phyloP scores from a whole-genome alignment of 2,888 invertebrate genomes.

The Homarus gammarus region DNA sequence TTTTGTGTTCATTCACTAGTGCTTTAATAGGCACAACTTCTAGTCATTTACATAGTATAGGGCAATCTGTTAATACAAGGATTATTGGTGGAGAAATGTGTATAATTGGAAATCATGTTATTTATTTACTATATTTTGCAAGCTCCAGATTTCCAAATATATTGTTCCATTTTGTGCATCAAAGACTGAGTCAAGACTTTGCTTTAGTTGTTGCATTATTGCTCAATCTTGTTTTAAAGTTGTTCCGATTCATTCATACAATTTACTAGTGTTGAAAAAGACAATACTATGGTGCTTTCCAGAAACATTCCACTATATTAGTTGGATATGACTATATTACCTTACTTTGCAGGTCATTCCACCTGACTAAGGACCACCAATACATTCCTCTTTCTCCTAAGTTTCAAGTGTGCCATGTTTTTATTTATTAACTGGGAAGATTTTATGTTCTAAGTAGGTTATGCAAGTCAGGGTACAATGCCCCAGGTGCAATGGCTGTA shows the following conservation, averaged over 20 bases:
- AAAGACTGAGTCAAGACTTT: not conserved
- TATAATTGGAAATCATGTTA: not conserved
- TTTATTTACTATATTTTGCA: not conserved
- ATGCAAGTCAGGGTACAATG: not conserved
- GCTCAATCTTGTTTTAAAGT: slow-evolving; percentile 20
- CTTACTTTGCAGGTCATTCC: slow-evolving; percentile 15
- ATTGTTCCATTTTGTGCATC: not conserved
- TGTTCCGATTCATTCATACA: not conserved
- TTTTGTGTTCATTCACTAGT: slow-evolving; percentile 62
- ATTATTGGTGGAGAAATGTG: slow-evolving; percentile 15
- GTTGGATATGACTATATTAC: slow-evolving; percentile 22
- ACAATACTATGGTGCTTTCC: slow-evolving; percentile 57
- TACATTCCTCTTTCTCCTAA: slow-evolving; percentile 13
- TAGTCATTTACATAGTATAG: slow-evolving; percentile 62
- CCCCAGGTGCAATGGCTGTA: not conserved
- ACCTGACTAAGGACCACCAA: slow-evolving; percentile 7
- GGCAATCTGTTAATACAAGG: slow-evolving; percentile 10
- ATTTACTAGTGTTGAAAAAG: slow-evolving; percentile 7
- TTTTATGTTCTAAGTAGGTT: not conserved
- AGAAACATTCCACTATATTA: slow-evolving; percentile 32
- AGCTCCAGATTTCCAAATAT: not conserved
- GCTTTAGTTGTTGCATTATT: not conserved
- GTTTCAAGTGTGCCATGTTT: slow-evolving; percentile 10
- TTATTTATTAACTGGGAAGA: slow-evolving; percentile 13
- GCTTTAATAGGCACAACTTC: slow-evolving; percentile 56